phyloP scores from a whole-genome alignment of 2,113 vertebrate species.

The Butorides virescens region DNA sequence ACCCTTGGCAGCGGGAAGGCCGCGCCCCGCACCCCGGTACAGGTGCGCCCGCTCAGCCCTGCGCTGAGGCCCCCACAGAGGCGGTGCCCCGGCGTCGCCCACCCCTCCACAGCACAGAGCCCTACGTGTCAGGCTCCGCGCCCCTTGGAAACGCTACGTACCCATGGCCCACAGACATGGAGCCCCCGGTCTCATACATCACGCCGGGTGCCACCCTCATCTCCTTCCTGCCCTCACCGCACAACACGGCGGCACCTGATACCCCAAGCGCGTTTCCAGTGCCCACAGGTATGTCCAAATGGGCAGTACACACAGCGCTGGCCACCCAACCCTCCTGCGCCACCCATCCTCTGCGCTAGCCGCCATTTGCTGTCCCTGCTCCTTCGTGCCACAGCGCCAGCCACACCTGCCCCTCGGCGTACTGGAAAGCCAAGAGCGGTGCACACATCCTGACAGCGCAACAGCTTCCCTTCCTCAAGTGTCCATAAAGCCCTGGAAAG shows the following conservation, averaged over 20 bases:
- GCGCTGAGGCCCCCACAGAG: background rate
- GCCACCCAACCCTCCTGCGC: rapidly evolving
- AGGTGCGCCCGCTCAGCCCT: no score
- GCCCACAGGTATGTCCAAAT: no score
- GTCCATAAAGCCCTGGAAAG: background rate
- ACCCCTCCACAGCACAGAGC: no score
- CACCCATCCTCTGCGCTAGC: background rate
- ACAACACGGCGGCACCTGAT: rapidly evolving
- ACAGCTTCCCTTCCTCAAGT: background rate
- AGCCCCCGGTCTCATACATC: rapidly evolving
- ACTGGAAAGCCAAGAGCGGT: background rate
- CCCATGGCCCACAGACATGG: rapidly evolving
- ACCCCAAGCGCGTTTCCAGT: background rate
- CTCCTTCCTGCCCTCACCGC: background rate
- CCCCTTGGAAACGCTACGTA: background rate
- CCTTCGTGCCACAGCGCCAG: rapidly evolving
- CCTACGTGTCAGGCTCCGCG: rapidly evolving
- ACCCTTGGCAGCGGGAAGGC: background rate
- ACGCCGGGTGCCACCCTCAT: rapidly evolving
- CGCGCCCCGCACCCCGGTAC: no score
- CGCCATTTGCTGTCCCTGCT: background rate
- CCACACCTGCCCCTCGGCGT: background rate
- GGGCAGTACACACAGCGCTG: rapidly evolving
- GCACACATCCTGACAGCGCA: rapidly evolving
- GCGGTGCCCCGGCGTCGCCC: background rate